Conservation (phyloP, 2,888 invertebrate genomes). For the Sceliomorpha sp. region DNA sequence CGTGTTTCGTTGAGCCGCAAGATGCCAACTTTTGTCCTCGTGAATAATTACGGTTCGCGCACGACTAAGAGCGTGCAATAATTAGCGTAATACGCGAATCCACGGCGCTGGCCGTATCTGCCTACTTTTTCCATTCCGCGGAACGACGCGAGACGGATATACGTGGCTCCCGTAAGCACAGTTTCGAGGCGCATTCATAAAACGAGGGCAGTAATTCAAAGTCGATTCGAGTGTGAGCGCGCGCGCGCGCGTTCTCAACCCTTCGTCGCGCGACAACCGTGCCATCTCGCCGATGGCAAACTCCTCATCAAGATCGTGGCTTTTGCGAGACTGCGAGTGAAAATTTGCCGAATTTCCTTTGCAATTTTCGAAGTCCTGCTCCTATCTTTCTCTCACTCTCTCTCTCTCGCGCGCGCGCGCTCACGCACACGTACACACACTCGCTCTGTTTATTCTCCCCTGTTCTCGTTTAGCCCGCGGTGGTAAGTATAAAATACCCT, state of each 20-base stretch:
- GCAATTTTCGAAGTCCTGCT: slow-evolving; percentile 41
- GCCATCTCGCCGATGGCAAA: slow-evolving; percentile 65
- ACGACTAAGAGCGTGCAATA: too few relatives aligned
- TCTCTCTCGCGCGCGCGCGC: too few relatives aligned
- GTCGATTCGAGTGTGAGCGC: slow-evolving; percentile 36
- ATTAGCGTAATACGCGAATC: too few relatives aligned
- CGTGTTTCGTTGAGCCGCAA: too few relatives aligned
- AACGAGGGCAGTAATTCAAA: slow-evolving; percentile 58
- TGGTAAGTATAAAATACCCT: slow-evolving; percentile 29
- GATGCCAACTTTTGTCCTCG: too few relatives aligned
- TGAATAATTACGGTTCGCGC: too few relatives aligned
- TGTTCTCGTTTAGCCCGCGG: slow-evolving; percentile 11
- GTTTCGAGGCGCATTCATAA: slow-evolving; percentile 49
- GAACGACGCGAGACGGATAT: slow-evolving; percentile 55
- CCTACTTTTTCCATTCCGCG: too few relatives aligned
- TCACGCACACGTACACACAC: too few relatives aligned
- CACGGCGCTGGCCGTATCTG: too few relatives aligned
- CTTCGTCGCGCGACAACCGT: too few relatives aligned
- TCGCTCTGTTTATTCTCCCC: slow-evolving; percentile 2
- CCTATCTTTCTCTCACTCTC: slow-evolving; percentile 4
- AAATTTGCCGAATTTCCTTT: slow-evolving; percentile 63
- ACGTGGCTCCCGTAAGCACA: slow-evolving; percentile 52
- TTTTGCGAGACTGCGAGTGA: slow-evolving; percentile 56
- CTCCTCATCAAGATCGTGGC: slow-evolving; percentile 68
- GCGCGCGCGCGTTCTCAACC: too few relatives aligned